Evolutionary conservation across 2,113 vertebrate genomes (phyloP), one percentile per base, ranked within the genome.

Genomic region (Anser brachyrhynchus): DNA sequence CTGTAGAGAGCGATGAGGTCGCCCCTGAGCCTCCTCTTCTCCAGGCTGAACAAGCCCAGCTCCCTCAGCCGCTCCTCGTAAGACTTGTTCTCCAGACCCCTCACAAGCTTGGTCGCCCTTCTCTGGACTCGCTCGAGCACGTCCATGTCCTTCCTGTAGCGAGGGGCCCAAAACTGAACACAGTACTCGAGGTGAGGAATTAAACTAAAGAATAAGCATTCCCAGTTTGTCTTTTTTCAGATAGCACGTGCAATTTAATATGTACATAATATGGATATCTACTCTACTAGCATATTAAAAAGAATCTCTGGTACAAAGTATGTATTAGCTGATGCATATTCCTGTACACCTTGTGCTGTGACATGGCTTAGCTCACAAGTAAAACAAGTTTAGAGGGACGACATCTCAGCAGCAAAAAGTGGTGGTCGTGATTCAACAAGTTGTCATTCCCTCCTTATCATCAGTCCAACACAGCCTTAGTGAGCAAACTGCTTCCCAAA

Each of bases 391-490:
- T 33, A 69, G 72, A 78, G 39, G 15, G 66, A 67, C 1, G 2
- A 43, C 37, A 19, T 15, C 61, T 22, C 35, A 51, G 58, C 54
- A 83, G 64, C 35, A 76, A 37, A 72, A 73, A 6, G 25, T 44
- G 31, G 26, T 44, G 51, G 31, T 6, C 44, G n/a, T 18, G 37
- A 62, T 51, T 82, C 84, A 79, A 76, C 33, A 90, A n/a, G 65
- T 21, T 55, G 11, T 19, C 49, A 6, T 33, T 69, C 44, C 74
- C 11, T 0, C 13, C 37, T 69, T 58, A 75, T 19, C 64, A 84
- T 37, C 57, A 52, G 57, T 6, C 44, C 3, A 0, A 5, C 3
- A 7, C 2, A 2, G 70, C 35, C 82, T 66, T 8, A 41, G 55
- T 71, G 59, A 89, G 57, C 13, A 29, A n/a, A 41, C 41, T 29